Evolutionary conservation across 1,140 invertebrate genomes (phyloP), one percentile per base, ranked within the genome.

Genomic region (Metopolophium dirhodum): DNA sequence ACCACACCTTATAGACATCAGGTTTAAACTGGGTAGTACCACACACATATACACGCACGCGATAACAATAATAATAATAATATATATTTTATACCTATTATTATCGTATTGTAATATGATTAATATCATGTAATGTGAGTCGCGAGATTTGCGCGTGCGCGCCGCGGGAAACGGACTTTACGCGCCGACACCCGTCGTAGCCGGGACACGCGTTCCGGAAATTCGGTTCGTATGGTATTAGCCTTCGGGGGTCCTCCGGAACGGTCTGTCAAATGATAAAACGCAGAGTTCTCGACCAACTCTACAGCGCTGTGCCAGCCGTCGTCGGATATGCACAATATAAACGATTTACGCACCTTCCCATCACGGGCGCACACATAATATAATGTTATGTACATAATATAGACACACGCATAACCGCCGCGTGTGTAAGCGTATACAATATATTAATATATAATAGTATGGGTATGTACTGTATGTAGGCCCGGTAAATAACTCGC

Each of bases 61-160:
- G 61, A 77, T 77, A 77, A 77, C n/a, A 77, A 35, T 77, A 77
- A 18, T 77, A 77, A 35, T 77, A 77, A 18, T 77, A 68, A 68
- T 14, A 77, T n/a, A 77, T 77, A 77, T n/a, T n/a, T n/a, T n/a
- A 77, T 77, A 77, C n/a, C 61, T 77, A 77, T 77, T 77, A 77
- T 77, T n/a, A 77, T 77, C 30, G 18, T n/a, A 77, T n/a, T n/a
- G 61, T 77, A 77, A 35, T 18, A 35, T 18, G n/a, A 54, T 23
- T 51, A 18, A 11, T 51, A 30, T n/a, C n/a, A n/a, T 14, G 30
- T 77, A 77, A 77, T 77, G 61, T 77, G n/a, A n/a, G 61, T 77
- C n/a, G 61, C 14, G 20, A 20, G n/a, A 83, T 37, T 37, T 35
- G 35, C 77, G 22, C 77, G 77, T 83, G 77, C 77, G 77, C 77